Base-by-base conservation (phyloP, 2,797 vertebrate species). In the Brachyalestes nurse region DNA sequence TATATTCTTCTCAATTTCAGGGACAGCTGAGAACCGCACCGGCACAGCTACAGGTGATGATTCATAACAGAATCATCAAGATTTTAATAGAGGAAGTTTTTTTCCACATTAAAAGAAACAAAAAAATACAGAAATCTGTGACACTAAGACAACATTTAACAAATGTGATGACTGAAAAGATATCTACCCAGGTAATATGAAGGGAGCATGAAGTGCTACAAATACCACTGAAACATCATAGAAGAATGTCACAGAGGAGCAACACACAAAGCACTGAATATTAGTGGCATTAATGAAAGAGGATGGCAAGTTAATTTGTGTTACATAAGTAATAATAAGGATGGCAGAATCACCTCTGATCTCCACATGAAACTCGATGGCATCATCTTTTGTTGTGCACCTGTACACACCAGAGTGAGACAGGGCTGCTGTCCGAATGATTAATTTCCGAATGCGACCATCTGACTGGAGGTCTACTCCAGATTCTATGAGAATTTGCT, bases 301-400 rank as follows among this genome's bases (percentile, higher is more conserved):
- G 84, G 81, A 75, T 73, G 25, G 13, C 21, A 8, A 60, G 65
- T 83, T 80, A 83, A 74, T 79, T 45, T 12, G 45, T 51, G 51
- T 87, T 65, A 76, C 58, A 65, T 10, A 66, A 57, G n/a, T n/a
- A n/a, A 84, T 51, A 88, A 90, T 78, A 90, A 89, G 89, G 88
- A 90, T 82, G 82, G 78, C 77, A 90, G 89, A 92, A 93, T 98
- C 92, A 99, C 97, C 96, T 91, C 92, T 90, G 83, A 99, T 96
- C 61, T 92, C 90, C 87, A 95, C 94, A 86, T 91, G 92, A 92
- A 95, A 95, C 82, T 92, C 90, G 87, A 93, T 45, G 77, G 86
- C 78, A 89, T 95, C 94, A 84, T 95, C 94, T 78, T 87, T 87
- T 77, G 94, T 92, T 79, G 85, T 89, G 84, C 95, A 95, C 90